phyloP scores from a whole-genome alignment of 1,140 invertebrate species.

The Megalonaias nervosa region DNA sequence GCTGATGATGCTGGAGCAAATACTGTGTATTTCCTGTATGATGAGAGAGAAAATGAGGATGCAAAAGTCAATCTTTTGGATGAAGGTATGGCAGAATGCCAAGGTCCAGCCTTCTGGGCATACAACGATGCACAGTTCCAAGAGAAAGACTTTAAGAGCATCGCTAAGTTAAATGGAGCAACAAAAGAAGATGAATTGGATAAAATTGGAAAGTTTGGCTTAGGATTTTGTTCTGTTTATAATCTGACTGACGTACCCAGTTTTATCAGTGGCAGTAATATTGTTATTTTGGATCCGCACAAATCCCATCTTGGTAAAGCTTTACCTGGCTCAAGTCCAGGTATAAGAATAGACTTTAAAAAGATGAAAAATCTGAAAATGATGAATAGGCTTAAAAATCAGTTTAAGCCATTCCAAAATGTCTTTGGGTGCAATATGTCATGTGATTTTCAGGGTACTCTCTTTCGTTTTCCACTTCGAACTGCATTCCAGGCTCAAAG shows the following conservation, averaged over 20 bases:
- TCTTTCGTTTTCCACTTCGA: slow-evolving; percentile 57
- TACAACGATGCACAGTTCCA: slow-evolving; percentile 55
- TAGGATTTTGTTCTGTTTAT: slow-evolving; percentile 65
- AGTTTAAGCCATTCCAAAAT: slow-evolving; percentile 55
- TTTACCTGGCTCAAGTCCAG: slow-evolving; percentile 11
- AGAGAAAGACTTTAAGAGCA: slow-evolving; percentile 51
- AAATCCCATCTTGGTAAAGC: slow-evolving; percentile 44
- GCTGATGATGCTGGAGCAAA: slow-evolving; percentile 67
- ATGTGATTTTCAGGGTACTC: slow-evolving; percentile 45
- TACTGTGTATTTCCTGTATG: slow-evolving; percentile 59
- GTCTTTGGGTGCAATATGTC: slow-evolving; percentile 49
- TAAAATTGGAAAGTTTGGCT: slow-evolving; percentile 65
- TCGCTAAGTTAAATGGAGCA: slow-evolving; percentile 53
- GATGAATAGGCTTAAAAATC: slow-evolving; percentile 38
- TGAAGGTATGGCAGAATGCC: slow-evolving; percentile 48
- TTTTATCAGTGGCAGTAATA: slow-evolving; percentile 53
- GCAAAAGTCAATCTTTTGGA: slow-evolving; percentile 45
- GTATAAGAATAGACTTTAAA: slow-evolving; percentile 27
- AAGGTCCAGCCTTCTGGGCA: slow-evolving; percentile 55
- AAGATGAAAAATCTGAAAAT: slow-evolving; percentile 41
- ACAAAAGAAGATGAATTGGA: slow-evolving; percentile 54
- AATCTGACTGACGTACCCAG: slow-evolving; percentile 65
- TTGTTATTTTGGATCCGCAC: slow-evolving; percentile 66
- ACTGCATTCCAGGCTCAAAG: slow-evolving; percentile 41
- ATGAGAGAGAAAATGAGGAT: slow-evolving; percentile 57